Conservation (phyloP, 2,888 invertebrate genomes). For the Limnephilus marmoratus region DNA sequence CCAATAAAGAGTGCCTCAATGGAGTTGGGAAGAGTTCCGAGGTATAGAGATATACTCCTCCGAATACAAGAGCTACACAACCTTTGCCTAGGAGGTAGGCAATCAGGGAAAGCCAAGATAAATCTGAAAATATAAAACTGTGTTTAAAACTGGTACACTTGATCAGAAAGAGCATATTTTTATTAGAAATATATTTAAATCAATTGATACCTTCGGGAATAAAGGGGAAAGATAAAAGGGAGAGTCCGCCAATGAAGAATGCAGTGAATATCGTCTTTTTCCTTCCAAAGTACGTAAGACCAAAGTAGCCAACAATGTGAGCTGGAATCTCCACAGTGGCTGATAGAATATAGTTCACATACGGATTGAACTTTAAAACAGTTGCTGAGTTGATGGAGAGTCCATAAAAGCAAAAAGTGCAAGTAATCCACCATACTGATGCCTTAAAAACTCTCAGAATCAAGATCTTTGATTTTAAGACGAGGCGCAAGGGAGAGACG, state of each 20-base stretch:
- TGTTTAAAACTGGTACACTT: background rate
- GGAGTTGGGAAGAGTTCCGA: constrained; percentile 84
- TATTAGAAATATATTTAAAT: background rate
- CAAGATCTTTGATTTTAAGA: constrained; percentile 78
- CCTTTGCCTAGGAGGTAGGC: constrained; percentile 82
- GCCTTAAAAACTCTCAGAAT: constrained; percentile 79
- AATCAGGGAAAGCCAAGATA: constrained; percentile 74
- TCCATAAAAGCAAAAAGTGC: constrained; percentile 89
- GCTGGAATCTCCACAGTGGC: constrained; percentile 85
- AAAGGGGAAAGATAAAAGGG: constrained; percentile 80
- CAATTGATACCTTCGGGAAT: constrained; percentile 75
- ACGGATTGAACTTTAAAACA: constrained; percentile 85
- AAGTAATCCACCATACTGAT: constrained; percentile 87
- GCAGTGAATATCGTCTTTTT: constrained; percentile 80
- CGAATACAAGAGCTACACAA: constrained; percentile 82
- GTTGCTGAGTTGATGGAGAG: constrained; percentile 85
- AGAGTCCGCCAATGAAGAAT: constrained; percentile 80
- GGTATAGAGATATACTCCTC: constrained; percentile 81
- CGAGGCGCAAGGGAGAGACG: constrained; percentile 71
- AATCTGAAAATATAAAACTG: constrained; percentile 69
- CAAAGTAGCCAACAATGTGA: constrained; percentile 80
- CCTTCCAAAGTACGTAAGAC: constrained; percentile 81
- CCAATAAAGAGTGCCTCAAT: constrained; percentile 80
- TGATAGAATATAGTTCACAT: constrained; percentile 84
- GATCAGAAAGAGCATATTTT: too few relatives aligned